Evolutionary conservation across 2,888 invertebrate species (phyloP), one percentile per base, ranked within the genome.

Genomic region (Andrena bicolor): DNA sequence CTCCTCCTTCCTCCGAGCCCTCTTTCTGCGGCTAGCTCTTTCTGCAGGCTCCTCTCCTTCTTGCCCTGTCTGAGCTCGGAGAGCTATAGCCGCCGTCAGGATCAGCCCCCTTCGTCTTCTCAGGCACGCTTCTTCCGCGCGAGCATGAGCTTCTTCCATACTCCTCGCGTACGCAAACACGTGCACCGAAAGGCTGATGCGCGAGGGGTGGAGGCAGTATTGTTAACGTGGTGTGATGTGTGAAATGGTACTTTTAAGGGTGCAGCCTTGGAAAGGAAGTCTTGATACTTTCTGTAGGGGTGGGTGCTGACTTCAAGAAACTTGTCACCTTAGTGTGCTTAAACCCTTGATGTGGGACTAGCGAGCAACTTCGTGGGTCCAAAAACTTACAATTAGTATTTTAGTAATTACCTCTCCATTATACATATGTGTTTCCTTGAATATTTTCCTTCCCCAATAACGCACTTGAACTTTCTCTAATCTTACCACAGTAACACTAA

Each of bases 81-180:
- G 80, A 79, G 71, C 83, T 82, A 82, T 61, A 83, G 82, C 71
- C 79, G 83, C 82, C 82, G 85, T 86, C 84, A 85, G 73, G 84
- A 86, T 85, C 87, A 76, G 66, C 61, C 75, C 81, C 63, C 79
- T 68, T 76, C 74, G 75, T 85, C 68, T 74, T 79, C 68, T 48
- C 56, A 41, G 71, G 63, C 66, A 64, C 76, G 70, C 71, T 83
- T 83, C 82, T 80, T 83, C 73, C 72, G 51, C 64, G 79, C 76
- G 73, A 78, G 77, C 74, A 80, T 16, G 41, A 41, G 41, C 41
- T 41, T 41, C 41, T 82, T 76, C 81, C 80, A 81, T 75, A 73
- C 75, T 82, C 73, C 75, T 53, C 61, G 71, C 66, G 70, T 76
- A 72, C 84, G 87, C 86, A 86, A 87, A 87, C 78, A 87, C 82